These are phyloP conservation scores for Zaprionus camerounensis DNA, from an alignment of 1,140 invertebrate genomes.

Conservation along the genomic window DNA sequence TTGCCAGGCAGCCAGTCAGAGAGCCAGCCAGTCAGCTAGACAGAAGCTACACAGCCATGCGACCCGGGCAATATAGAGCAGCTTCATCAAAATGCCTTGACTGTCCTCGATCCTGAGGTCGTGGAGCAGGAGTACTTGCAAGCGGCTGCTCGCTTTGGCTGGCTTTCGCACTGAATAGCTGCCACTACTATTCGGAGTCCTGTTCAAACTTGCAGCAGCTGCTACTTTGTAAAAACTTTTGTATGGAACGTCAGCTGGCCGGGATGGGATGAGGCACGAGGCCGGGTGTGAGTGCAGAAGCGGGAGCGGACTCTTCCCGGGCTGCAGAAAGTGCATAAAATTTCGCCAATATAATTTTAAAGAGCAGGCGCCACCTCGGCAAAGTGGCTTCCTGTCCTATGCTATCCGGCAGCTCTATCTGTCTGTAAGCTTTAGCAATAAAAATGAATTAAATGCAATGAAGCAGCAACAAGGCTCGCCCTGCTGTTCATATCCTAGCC, in stretches of 20 bases:
- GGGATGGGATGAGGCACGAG: not conserved
- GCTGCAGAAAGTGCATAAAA: constrained; percentile 70
- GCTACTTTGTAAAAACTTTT: constrained; percentile 81
- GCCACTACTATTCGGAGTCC: constrained; percentile 46
- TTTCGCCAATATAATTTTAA: constrained; percentile 80
- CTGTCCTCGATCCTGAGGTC: constrained; percentile 13
- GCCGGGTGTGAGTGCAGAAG: constrained; percentile 13
- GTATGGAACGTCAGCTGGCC: constrained; percentile 45
- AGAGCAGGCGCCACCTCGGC: constrained; percentile 62
- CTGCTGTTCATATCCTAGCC: constrained; percentile 28
- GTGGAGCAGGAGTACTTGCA: not conserved
- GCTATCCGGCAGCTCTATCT: constrained; percentile 56
- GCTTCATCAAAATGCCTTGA: constrained; percentile 76
- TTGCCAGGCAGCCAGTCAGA: constrained; percentile 36
- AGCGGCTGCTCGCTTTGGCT: constrained; percentile 7
- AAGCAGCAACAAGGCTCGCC: constrained; percentile 58
- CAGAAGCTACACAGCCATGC: not conserved
- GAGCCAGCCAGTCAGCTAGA: not conserved
- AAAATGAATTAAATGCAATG: constrained; percentile 83
- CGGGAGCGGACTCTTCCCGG: not conserved
- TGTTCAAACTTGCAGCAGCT: constrained; percentile 78
- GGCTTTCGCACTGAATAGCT: constrained; percentile 22
- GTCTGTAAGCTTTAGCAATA: constrained; percentile 80
- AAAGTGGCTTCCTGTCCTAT: constrained; percentile 68
- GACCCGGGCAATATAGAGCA: constrained; percentile 68